Conservation (phyloP, 2,888 invertebrate species). For the Ectropis crepuscularia region DNA sequence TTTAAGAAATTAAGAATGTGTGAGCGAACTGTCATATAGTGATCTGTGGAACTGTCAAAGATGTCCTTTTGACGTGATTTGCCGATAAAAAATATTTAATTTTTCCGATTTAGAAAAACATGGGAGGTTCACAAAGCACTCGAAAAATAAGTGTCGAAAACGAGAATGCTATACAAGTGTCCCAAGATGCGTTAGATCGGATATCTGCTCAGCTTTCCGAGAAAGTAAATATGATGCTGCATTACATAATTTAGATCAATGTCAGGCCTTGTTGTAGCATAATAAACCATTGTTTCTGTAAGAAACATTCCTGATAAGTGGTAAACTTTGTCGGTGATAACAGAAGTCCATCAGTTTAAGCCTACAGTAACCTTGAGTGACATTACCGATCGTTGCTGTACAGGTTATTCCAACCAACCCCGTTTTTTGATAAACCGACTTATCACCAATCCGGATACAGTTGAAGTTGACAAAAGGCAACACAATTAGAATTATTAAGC, state of each 20-base stretch:
- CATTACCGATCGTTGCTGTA: background rate
- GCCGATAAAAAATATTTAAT: slow-evolving; percentile 66
- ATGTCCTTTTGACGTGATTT: slow-evolving; percentile 77
- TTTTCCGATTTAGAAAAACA: slow-evolving; percentile 55
- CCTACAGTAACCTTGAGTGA: background rate
- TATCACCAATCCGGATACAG: background rate
- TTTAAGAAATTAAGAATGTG: no score
- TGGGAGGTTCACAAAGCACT: slow-evolving; percentile 86
- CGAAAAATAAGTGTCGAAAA: slow-evolving; percentile 79
- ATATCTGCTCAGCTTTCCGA: slow-evolving; percentile 74
- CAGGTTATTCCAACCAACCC: slow-evolving; percentile 17
- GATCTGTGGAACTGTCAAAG: slow-evolving; percentile 60
- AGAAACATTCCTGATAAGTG: slow-evolving; percentile 30
- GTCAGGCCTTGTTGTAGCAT: slow-evolving; percentile 59
- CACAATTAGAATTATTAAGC: background rate
- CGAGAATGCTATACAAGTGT: slow-evolving; percentile 80
- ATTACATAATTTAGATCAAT: slow-evolving; percentile 83
- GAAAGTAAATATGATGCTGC: slow-evolving; percentile 73
- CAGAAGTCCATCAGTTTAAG: slow-evolving; percentile 3
- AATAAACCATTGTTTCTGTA: slow-evolving; percentile 34
- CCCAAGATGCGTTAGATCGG: slow-evolving; percentile 78
- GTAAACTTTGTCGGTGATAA: slow-evolving; percentile 23
- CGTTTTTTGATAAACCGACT: background rate
- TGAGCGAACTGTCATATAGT: slow-evolving; percentile 39
- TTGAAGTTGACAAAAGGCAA: slow-evolving; percentile 9